phyloP scores from a whole-genome alignment of 2,797 vertebrate genomes.

The Manis crassicaudata region DNA sequence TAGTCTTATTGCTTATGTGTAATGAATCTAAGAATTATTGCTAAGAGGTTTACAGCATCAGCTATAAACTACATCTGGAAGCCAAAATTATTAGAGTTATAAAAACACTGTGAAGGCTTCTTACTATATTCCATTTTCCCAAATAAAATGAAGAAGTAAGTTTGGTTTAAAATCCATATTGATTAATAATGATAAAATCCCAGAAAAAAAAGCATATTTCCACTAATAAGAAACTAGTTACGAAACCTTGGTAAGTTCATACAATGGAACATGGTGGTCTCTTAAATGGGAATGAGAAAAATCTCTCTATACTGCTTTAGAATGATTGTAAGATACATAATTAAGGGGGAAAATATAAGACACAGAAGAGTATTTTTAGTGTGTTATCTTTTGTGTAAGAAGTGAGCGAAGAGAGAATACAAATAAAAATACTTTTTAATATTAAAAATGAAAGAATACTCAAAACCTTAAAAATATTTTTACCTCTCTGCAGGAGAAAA shows the following conservation, averaged over 20 bases:
- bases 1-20: neutral
- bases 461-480: neutral
- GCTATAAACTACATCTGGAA: neutral
- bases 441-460: slow-evolving; percentile 2
- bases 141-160: slow-evolving; percentile 12
- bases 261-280: neutral
- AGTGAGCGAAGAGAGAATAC: neutral
- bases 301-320: neutral
- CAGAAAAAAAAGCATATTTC: neutral
- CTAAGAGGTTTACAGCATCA: neutral
- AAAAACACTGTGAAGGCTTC: neutral
- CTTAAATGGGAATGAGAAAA: slow-evolving; percentile 31
- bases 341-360: slow-evolving; percentile 9
- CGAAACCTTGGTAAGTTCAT: neutral
- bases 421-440: slow-evolving; percentile 48
- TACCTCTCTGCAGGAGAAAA: neutral
- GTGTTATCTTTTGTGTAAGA: neutral
- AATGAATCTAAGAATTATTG: slow-evolving; percentile 16
- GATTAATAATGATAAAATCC: neutral
- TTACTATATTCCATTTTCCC: neutral
- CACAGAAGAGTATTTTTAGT: neutral
- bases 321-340: neutral
- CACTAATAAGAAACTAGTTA: neutral
- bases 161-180: neutral
- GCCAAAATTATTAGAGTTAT: neutral